These are phyloP conservation scores for Sebastes diaconus DNA, from an alignment of 2,797 vertebrate species.

Conservation along the genomic window DNA sequence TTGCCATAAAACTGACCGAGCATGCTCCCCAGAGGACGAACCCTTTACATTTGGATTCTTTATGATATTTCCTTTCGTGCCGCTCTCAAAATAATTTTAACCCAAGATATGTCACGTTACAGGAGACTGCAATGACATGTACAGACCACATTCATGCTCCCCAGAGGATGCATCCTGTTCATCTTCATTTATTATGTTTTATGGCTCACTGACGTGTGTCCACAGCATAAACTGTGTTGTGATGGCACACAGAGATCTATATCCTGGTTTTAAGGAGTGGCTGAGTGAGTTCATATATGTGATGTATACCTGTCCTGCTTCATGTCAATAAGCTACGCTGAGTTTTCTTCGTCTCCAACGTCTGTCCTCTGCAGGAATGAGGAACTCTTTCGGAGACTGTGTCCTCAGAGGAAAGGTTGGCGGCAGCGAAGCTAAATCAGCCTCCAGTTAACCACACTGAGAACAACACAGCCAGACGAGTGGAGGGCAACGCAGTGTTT, in stretches of 20 bases:
- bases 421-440: background rate
- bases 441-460: slow-evolving; percentile 9
- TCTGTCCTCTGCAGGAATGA: background rate
- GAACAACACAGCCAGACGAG: slow-evolving; percentile 3
- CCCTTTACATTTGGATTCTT: too few relatives aligned
- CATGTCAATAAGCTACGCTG: background rate
- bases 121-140: too few relatives aligned
- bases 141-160: background rate
- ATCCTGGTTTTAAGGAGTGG: too few relatives aligned
- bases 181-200: background rate
- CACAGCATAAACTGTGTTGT: background rate
- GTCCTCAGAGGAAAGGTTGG: slow-evolving; percentile 19
- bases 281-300: too few relatives aligned
- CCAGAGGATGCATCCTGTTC: background rate
- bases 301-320: background rate
- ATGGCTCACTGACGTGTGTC: too few relatives aligned
- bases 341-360: background rate
- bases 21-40: too few relatives aligned
- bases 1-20: background rate
- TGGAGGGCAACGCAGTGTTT: slow-evolving; percentile 31
- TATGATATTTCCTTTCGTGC: background rate
- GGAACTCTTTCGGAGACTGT: background rate
- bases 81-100: background rate
- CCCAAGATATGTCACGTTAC: background rate
- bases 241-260: too few relatives aligned